Evolutionary conservation across 2,113 vertebrate species (phyloP), one percentile per base, ranked within the genome.

Genomic region (Protomyctophum bolini): DNA sequence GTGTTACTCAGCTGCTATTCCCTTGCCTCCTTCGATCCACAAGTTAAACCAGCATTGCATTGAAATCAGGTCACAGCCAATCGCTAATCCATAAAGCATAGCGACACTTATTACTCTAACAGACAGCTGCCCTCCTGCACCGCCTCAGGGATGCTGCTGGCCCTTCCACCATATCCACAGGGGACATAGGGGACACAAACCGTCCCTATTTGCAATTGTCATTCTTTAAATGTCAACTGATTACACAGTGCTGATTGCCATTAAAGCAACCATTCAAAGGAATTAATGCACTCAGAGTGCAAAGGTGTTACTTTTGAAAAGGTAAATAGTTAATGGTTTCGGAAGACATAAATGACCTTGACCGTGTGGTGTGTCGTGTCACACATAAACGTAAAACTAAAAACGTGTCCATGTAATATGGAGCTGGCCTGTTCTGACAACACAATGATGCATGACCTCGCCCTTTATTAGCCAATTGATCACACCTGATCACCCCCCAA

Each of bases 171-270:
- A 2, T 41, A 41, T 41, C 33, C 33, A 33, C 33, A 33, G 33
- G 33, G 2, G 33, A 33, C 28, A 41, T 6, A 41, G 28, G n/a
- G 10, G 50, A 12, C 50, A 54, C 63, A 11, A 57, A 29, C 70
- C 14, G 54, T 45, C 56, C 65, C 63, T 73, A 78, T 82, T 87
- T 83, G 81, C 68, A 75, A 73, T 82, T 82, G 82, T 61, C 69
- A 29, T 56, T 46, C 85, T 87, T 87, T 67, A 89, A 90, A 90
- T 87, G 88, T 88, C 85, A 89, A 47, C 82, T 80, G 73, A 86
- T 88, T 79, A 86, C 82, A 68, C 83, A 73, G 78, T 41, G 57
- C 14, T 74, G 48, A 63, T 48, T 65, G 28, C 79, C 71, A 83
- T 86, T 87, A 85, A 81, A 79, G 71, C 67, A 49, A 67, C 66